Evolutionary conservation across 2,113 vertebrate species (phyloP), one percentile per base, ranked within the genome.

Genomic region (Raja brachyura): DNA sequence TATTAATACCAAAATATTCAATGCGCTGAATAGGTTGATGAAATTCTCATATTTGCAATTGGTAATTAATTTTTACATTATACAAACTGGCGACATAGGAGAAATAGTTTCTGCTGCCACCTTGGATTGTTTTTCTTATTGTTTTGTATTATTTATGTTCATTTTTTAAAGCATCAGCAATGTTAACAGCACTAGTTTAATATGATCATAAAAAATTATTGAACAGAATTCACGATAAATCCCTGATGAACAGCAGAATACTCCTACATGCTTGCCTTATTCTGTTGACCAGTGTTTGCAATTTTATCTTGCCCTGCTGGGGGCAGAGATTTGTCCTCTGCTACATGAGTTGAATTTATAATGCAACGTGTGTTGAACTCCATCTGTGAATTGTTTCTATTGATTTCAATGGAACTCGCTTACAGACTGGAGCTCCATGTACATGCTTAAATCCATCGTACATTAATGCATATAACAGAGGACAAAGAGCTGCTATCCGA

Each of bases 41-140:
- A 86, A 86, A 86, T 86, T 86, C 54, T 85, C 54, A 85, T 59
- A 54, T 85, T 86, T 59, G n/a, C 25, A 86, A 63, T 63, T 86
- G 83, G n/a, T 61, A 86, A 86, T 63, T 63, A 86, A 88, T 88
- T 88, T 88, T 88, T 66, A 88, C 59, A 66, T 63, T 63, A 66
- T 13, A 59, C 16, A 63, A 63, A 63, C 28, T 88, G 54, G 54
- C 14, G 83, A 66, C 83, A 88, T 88, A 61, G 59, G 59, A 66
- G n/a, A 88, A 88, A 7, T 6, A 66, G 14, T n/a, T 86, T 61
- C 59, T 61, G 11, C 14, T 63, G 31, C 13, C 16, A 61, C 10
- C 28, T 28, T 88, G n/a, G 5, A 88, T n/a, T 31, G 28, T 0
- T 85, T 88, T 77, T 77, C 16, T 66, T 31, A 88, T 88, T 88